Evolutionary conservation across 2,888 invertebrate genomes (phyloP).

Genomic region (Reticulitermes lucifugus): DNA sequence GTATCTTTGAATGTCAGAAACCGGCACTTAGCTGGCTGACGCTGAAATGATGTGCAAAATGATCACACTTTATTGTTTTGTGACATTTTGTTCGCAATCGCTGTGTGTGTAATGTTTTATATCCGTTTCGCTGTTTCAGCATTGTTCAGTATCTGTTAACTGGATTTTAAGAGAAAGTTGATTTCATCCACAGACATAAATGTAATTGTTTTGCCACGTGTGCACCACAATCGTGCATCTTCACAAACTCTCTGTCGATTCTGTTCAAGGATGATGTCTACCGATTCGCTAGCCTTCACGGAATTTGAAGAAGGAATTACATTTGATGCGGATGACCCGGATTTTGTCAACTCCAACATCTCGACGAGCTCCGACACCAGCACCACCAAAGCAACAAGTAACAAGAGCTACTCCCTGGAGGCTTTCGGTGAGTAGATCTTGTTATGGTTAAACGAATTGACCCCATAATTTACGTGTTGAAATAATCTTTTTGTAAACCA

Average conservation of each 20-base stretch:
- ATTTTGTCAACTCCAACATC: conserved; percentile 53
- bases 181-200: not conserved
- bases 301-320: conserved; percentile 56
- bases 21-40: too few species aligned
- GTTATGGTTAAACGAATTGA: not conserved
- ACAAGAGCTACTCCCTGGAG: not conserved
- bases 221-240: not conserved
- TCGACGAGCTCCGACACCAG: conserved; percentile 47
- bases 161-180: conserved; percentile 1
- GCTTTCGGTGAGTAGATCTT: not conserved
- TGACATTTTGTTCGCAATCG: too few species aligned
- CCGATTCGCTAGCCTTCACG: conserved; percentile 50
- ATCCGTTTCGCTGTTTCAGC: not conserved
- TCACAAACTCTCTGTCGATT: not conserved
- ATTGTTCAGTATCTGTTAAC: not conserved
- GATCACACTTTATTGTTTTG: too few species aligned
- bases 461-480: too few species aligned
- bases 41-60: too few species aligned
- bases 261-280: conserved; percentile 42
- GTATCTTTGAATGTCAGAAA: too few species aligned
- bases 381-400: not conserved
- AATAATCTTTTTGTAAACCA: too few species aligned
- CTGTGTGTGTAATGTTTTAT: too few species aligned
- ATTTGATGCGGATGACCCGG: conserved; percentile 56
- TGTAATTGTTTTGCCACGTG: not conserved